Evolutionary conservation across 1,140 invertebrate genomes (phyloP), one percentile per base, ranked within the genome.

Genomic region (Triops longicaudatus): DNA sequence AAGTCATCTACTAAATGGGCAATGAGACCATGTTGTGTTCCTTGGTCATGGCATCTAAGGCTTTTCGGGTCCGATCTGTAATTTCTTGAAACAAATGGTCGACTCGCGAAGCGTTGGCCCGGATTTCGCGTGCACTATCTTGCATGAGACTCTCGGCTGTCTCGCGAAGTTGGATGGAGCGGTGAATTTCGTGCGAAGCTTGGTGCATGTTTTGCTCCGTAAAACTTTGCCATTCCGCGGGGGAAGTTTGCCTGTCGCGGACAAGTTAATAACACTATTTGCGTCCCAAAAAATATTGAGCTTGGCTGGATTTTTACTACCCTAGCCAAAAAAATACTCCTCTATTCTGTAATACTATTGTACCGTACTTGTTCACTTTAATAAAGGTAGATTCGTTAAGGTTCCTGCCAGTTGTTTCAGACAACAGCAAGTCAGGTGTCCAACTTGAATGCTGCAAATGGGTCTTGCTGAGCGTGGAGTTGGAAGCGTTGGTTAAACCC

Each of bases 41-140:
- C 37, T 71, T 73, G 37, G 42, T 73, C 76, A 77, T 31, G 12
- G 76, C 76, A 26, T 72, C 76, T 6, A 77, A n/a, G 12, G 76
- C 76, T 28, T 77, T 77, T 42, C 42, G 63, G 12, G 76, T 73
- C 71, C 76, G 27, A 26, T 77, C 76, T 12, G 73, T 73, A 72
- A 77, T 72, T 43, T 77, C 76, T 12, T 73, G 76, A 44, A 77
- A 77, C 11, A 77, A 73, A n/a, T 77, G 76, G 43, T 77, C 76
- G 10, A 77, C 76, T 26, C 73, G 76, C 2, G 63, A 44, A 37
- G 76, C 76, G 72, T 77, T 72, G 11, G 76, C 73, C 17, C 76
- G 71, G 17, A 71, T 77, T 42, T 77, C 76, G 22, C 76, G 71
- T 14, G 73, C 73, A 43, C 73, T 77, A 44, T 77, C 76, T 73